phyloP scores from a whole-genome alignment of 23 tunicate species.

The Clavelina lepadiformis region DNA sequence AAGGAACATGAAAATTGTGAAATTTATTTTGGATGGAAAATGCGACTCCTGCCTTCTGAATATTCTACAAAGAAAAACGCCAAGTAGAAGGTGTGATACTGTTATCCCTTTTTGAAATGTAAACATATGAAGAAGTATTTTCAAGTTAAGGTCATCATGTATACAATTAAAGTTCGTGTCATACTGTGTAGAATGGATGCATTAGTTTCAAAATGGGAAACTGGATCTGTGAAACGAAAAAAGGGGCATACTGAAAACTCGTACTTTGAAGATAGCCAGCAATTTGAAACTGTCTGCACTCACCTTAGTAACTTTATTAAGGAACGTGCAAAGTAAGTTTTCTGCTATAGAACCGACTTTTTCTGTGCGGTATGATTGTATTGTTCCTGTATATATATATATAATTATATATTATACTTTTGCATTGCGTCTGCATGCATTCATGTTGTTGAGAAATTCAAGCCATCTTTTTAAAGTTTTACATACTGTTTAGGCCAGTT shows the following conservation, averaged over 20 bases:
- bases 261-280: background rate
- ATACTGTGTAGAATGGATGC: background rate
- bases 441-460: too few species aligned
- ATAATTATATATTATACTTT: too few species aligned
- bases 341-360: too few species aligned
- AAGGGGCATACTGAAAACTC: background rate
- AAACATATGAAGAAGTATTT: too few species aligned
- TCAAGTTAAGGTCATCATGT: too few species aligned
- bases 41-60: background rate
- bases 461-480: too few species aligned
- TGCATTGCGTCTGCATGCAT: too few species aligned
- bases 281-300: background rate
- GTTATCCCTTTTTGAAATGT: background rate
- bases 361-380: too few species aligned
- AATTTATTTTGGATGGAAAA: background rate
- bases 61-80: background rate
- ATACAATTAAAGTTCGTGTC: too few species aligned
- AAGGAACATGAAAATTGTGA: background rate
- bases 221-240: background rate
- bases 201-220: background rate
- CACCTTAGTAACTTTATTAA: background rate
- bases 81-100: background rate
- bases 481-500: too few species aligned
- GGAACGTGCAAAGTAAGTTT: background rate
- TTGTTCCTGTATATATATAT: too few species aligned